These are phyloP conservation scores for Abramis brama DNA, from an alignment of 2,113 vertebrate species.

Conservation along the genomic window DNA sequence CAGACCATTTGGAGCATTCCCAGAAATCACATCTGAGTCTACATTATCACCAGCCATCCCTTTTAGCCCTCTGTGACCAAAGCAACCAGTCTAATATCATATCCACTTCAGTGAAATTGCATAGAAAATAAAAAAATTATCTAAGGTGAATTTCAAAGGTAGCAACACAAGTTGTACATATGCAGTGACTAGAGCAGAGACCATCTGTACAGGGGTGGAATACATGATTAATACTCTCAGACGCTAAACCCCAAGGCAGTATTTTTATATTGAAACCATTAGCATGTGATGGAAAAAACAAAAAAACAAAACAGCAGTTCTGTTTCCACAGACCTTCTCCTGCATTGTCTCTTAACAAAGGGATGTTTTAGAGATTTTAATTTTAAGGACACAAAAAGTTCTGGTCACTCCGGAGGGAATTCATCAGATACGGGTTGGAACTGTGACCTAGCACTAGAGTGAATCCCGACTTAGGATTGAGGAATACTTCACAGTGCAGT, in stretches of 20 bases:
- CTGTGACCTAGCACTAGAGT: slow-evolving; percentile 12
- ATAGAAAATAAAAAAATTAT: background rate
- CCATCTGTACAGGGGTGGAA: slow-evolving; percentile 40
- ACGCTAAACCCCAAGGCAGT: slow-evolving; percentile 28
- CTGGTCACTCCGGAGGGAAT: background rate
- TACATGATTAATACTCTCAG: slow-evolving; percentile 35
- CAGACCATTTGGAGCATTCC: slow-evolving; percentile 37
- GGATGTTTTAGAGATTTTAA: slow-evolving; percentile 27
- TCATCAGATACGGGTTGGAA: slow-evolving; percentile 8
- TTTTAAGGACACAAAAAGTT: slow-evolving; percentile 29
- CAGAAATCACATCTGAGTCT: slow-evolving; percentile 18
- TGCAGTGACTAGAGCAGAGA: slow-evolving; percentile 20
- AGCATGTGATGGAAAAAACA: slow-evolving; percentile 1
- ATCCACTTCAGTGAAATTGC: background rate
- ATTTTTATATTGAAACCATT: slow-evolving; percentile 49
- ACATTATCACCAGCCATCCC: slow-evolving; percentile 13
- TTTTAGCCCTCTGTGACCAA: background rate
- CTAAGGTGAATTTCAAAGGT: slow-evolving; percentile 28
- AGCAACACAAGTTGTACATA: slow-evolving; percentile 8
- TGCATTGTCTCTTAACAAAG: slow-evolving; percentile 33
- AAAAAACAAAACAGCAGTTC: slow-evolving; percentile 19
- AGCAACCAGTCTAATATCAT: background rate
- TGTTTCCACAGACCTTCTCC: slow-evolving; percentile 15
- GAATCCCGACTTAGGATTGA: background rate
- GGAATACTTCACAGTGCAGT: background rate